Base-by-base conservation (phyloP, 2,888 invertebrate genomes). In the Uloborus plumipes region DNA sequence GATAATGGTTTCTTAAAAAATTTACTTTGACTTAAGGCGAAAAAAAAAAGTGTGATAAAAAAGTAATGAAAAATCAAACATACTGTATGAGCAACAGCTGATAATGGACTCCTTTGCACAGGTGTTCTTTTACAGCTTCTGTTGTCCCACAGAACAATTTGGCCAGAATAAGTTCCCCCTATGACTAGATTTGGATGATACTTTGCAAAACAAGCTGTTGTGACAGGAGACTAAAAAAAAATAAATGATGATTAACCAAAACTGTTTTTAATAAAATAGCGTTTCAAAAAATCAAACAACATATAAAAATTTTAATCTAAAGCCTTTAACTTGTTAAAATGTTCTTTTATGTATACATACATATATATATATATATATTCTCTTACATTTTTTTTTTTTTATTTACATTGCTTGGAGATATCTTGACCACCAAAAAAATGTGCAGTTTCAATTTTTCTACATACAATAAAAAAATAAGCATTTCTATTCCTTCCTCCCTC, bases 61-160 rank as follows among this genome's bases (percentile, higher is more conserved):
- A 62, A 22, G 15, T n/a, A 69, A 69, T 26, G 31, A 3, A 14
- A 26, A 20, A 31, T 13, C 1, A 20, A n/a, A 31, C 76, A 70
- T 77, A 84, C 85, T n/a, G 98, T 98, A 88, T 99, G 98, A 49
- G 98, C 97, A 66, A 94, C 93, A 0, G 98, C 96, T n/a, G 98
- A 97, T 16, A 99, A 91, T 0, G 98, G 97, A n/a, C 96, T 98
- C 78, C 98, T 92, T 89, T 99, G 99, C 84, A 99, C 95, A 0
- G 99, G 99, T 2, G 99, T 99, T 85, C 98, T 92, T 88, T 99
- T 99, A 89, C 97, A 96, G 16, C 96, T 96, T 87, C 99, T 92
- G 89, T 98, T 99, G 90, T 99, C 99, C 99, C 99, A 99, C 78
- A 99, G 90, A 49, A 99, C 99, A 86, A 99, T 97, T 90, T 99